phyloP scores from a whole-genome alignment of 2,113 vertebrate species.

The Protomyctophum bolini region DNA sequence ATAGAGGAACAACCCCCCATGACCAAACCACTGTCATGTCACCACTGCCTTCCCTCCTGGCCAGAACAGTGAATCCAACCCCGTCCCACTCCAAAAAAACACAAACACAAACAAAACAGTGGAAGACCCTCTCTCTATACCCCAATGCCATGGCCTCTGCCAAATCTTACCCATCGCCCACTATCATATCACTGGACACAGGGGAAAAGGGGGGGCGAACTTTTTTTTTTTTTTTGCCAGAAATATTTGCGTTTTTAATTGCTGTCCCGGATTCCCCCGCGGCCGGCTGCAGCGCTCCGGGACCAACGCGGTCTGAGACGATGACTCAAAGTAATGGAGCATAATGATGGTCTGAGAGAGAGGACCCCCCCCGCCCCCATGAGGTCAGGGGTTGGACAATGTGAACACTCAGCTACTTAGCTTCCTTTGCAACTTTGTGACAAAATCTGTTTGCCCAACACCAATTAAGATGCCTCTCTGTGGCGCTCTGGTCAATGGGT shows the following conservation, averaged over 20 bases:
- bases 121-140: slow-evolving; percentile 1
- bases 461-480: slow-evolving; percentile 84
- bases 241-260: slow-evolving; percentile 81
- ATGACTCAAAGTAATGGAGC: slow-evolving; percentile 84
- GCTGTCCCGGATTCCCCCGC: slow-evolving; percentile 78
- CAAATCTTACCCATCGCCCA: slow-evolving; percentile 72
- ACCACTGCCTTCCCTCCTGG: no score
- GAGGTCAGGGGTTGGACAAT: slow-evolving; percentile 85
- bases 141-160: slow-evolving; percentile 43
- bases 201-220: slow-evolving; percentile 66
- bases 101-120: background rate
- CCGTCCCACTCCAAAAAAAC: slow-evolving; percentile 48
- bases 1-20: slow-evolving; percentile 39
- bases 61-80: background rate
- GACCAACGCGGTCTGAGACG: slow-evolving; percentile 73
- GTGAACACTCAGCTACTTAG: slow-evolving; percentile 88
- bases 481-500: slow-evolving; percentile 79
- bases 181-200: slow-evolving; percentile 81
- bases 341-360: slow-evolving; percentile 78
- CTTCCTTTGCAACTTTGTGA: slow-evolving; percentile 86
- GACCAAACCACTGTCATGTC: no score
- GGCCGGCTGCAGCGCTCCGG: slow-evolving; percentile 47
- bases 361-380: slow-evolving; percentile 58
- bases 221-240: slow-evolving; percentile 81
- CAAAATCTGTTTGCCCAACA: slow-evolving; percentile 88